Evolutionary conservation across 2,888 invertebrate species (phyloP).

Genomic region (Diplolepis rosae): DNA sequence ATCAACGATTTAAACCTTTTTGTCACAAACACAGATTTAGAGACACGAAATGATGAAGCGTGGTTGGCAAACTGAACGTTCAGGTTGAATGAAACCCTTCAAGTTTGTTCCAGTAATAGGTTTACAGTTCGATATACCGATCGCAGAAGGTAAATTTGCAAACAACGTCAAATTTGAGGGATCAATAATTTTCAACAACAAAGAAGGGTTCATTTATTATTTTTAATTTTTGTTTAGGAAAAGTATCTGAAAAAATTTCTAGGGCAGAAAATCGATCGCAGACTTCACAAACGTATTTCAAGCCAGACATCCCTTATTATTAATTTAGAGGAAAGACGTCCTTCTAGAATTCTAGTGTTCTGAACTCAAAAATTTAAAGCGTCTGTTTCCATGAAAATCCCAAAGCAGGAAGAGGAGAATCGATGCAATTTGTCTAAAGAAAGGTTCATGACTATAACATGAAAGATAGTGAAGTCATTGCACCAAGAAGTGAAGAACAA

Average conservation of each 20-base stretch:
- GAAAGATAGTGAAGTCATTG: not conserved
- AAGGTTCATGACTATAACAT: not conserved
- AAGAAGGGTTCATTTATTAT: not conserved
- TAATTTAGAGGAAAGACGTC: constrained; percentile 8
- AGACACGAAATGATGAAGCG: too few species aligned
- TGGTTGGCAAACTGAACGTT: not conserved
- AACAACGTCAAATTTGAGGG: constrained; percentile 37
- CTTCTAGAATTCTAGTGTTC: not conserved
- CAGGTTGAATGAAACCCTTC: constrained; percentile 38
- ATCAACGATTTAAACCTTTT: not conserved
- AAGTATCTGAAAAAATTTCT: not conserved
- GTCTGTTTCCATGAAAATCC: not conserved
- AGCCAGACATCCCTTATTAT: constrained; percentile 15
- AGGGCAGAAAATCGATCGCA: constrained; percentile 13
- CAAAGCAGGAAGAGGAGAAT: not conserved
- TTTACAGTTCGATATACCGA: constrained; percentile 41
- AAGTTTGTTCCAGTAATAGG: constrained; percentile 45
- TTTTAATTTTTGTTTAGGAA: not conserved
- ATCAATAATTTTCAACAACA: not conserved
- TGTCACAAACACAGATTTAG: not conserved
- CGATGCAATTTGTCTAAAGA: constrained; percentile 8
- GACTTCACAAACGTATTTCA: not conserved
- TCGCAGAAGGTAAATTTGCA: constrained; percentile 40
- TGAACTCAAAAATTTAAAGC: not conserved
- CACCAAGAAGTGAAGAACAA: not conserved